Evolutionary conservation across 2,888 invertebrate genomes (phyloP).

Genomic region (Apeira syringaria): DNA sequence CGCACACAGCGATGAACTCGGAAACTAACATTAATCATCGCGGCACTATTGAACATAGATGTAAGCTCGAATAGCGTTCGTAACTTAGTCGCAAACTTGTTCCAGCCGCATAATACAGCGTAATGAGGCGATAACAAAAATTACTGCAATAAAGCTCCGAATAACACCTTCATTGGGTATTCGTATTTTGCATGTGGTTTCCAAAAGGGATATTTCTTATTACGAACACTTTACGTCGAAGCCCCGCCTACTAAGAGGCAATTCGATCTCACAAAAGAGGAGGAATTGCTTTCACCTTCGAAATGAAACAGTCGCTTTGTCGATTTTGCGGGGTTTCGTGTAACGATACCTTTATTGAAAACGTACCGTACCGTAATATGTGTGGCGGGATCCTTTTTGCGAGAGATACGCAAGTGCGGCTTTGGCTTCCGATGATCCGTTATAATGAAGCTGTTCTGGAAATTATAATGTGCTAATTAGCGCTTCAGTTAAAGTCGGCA

Average conservation of each 20-base stretch:
- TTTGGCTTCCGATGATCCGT: too few species aligned
- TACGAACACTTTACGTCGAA: conserved; percentile 56
- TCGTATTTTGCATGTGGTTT: conserved; percentile 36
- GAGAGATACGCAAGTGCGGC: conserved; percentile 40
- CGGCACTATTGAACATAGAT: conserved; percentile 14
- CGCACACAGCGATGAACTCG: conserved; percentile 1
- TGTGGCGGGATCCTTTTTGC: conserved; percentile 54
- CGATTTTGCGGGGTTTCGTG: conserved; percentile 63
- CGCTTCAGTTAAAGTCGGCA: too few species aligned
- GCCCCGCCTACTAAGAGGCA: conserved; percentile 66
- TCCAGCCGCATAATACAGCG: conserved; percentile 4
- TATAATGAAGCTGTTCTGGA: conserved; percentile 38
- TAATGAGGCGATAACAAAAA: conserved; percentile 5
- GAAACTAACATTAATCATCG: conserved; percentile 12
- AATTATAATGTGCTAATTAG: too few species aligned
- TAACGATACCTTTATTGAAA: conserved; percentile 70
- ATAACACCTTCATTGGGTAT: conserved; percentile 35
- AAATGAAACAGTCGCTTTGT: conserved; percentile 73
- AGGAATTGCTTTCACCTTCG: conserved; percentile 69
- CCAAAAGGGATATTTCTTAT: conserved; percentile 49
- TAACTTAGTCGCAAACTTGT: conserved; percentile 11
- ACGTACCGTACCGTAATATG: conserved; percentile 55
- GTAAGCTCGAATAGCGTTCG: conserved; percentile 12
- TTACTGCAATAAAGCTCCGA: conserved; percentile 25
- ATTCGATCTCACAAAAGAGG: conserved; percentile 69